Evolutionary conservation across 2,113 vertebrate species (phyloP).

Genomic region (Spheniscus mendiculus): DNA sequence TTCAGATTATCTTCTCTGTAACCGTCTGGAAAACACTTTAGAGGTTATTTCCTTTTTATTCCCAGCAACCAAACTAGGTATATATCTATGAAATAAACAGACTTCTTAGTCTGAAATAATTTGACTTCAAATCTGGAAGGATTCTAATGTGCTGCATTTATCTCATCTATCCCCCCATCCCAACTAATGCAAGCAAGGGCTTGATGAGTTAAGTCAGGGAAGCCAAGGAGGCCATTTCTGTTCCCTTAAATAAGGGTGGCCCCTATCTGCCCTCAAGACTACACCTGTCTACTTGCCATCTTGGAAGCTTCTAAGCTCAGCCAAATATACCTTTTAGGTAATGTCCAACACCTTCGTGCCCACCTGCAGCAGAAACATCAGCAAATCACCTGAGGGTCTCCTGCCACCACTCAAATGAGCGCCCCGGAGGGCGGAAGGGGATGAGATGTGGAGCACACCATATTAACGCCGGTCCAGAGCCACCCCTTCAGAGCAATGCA

Average conservation of each 20-base stretch:
- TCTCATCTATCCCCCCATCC: neutral
- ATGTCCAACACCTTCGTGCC: no score
- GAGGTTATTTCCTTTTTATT: neutral
- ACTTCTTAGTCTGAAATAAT: neutral
- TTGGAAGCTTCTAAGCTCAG: neutral
- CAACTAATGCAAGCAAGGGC: neutral
- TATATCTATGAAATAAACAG: neutral
- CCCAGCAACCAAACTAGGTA: neutral
- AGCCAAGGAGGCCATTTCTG: neutral
- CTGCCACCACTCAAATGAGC: fast-evolving
- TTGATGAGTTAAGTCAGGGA: neutral
- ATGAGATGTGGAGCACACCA: neutral
- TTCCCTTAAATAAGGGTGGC: neutral
- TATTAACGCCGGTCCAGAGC: fast-evolving
- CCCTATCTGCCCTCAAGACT: neutral
- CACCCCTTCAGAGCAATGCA: neutral
- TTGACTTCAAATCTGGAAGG: neutral
- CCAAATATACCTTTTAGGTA: neutral
- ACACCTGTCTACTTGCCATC: neutral
- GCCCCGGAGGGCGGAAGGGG: neutral
- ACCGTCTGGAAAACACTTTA: neutral
- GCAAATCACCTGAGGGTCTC: neutral
- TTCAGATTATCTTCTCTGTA: neutral
- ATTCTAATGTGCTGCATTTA: neutral
- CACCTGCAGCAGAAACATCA: neutral